Evolutionary conservation across 2,113 vertebrate species (phyloP).

Genomic region (Columba janthina): DNA sequence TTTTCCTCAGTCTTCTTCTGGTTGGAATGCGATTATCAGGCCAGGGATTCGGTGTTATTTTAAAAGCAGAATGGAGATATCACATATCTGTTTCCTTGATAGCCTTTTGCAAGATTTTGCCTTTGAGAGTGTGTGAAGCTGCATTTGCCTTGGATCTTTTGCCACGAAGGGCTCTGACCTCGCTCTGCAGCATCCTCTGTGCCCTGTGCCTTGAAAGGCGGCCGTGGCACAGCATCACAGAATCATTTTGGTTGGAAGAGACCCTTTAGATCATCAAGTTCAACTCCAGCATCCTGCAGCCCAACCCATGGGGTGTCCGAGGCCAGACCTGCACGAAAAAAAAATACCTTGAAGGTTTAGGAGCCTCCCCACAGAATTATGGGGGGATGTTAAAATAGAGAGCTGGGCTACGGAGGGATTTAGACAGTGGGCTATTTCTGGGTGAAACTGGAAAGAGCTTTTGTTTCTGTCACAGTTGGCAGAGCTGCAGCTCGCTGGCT

Average conservation of each 20-base stretch:
- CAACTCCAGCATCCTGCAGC: not conserved
- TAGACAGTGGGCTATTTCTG: slow-evolving; percentile 36
- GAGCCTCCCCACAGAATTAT: not conserved
- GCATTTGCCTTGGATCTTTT: not conserved
- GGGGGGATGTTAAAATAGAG: not conserved
- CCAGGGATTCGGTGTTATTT: not conserved
- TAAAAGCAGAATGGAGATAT: slow-evolving; percentile 37
- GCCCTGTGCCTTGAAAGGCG: slow-evolving; percentile 11
- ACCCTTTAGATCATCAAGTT: no score
- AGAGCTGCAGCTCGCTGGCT: slow-evolving; percentile 17
- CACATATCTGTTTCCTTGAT: not conserved
- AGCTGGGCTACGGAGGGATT: not conserved
- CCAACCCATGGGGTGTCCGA: not conserved
- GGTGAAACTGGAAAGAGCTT: slow-evolving; percentile 22
- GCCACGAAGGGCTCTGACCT: not conserved
- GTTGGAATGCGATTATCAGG: not conserved
- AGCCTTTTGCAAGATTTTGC: not conserved
- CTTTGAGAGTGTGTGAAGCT: not conserved
- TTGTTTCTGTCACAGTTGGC: slow-evolving; percentile 19
- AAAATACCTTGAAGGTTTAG: not conserved
- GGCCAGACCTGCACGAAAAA: not conserved
- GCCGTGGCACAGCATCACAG: not conserved
- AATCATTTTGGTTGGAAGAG: no score
- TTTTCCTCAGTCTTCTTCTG: not conserved
- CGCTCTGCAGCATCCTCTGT: not conserved